phyloP scores from a whole-genome alignment of 2,888 invertebrate genomes.

The Pyrrhosoma nymphula region DNA sequence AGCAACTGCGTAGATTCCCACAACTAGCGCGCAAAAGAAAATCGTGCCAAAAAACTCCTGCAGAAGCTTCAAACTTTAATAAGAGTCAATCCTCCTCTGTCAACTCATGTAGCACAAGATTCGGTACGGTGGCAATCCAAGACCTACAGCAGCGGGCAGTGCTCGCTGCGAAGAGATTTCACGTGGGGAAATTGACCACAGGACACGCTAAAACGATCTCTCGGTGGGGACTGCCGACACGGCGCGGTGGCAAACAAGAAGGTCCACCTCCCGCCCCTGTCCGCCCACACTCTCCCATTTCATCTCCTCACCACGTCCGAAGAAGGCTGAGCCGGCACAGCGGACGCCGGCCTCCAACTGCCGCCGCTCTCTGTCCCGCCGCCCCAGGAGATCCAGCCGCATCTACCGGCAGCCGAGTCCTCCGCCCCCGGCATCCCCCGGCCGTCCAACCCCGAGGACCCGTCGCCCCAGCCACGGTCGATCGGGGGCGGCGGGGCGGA shows the following conservation, averaged over 20 bases:
- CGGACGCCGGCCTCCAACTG: constrained; percentile 31
- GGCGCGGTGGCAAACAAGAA: background rate
- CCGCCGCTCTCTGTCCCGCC: constrained; percentile 20
- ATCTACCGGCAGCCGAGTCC: constrained; percentile 16
- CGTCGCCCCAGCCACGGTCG: constrained; percentile 6
- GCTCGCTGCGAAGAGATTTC: background rate
- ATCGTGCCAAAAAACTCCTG: background rate
- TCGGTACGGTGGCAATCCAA: background rate
- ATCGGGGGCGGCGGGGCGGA: constrained; percentile 24
- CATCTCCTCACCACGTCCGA: constrained; percentile 28
- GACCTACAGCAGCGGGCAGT: background rate
- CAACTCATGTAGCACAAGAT: background rate
- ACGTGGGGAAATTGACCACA: background rate
- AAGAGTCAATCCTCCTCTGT: background rate
- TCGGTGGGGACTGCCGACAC: background rate
- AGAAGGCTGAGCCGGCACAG: constrained; percentile 14
- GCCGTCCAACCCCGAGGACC: background rate
- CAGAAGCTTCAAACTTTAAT: background rate
- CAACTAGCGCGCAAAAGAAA: background rate
- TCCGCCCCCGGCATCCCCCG: constrained; percentile 17
- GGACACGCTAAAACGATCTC: background rate
- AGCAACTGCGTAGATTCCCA: background rate
- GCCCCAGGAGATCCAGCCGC: constrained; percentile 25
- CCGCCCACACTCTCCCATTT: background rate
- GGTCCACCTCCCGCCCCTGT: background rate